A percentile compares a stretch with the other conserved stretches of the same genome.
phyloP scores from a whole-genome alignment of 1,140 invertebrate genomes.

The Aphidius gifuensis region DNA sequence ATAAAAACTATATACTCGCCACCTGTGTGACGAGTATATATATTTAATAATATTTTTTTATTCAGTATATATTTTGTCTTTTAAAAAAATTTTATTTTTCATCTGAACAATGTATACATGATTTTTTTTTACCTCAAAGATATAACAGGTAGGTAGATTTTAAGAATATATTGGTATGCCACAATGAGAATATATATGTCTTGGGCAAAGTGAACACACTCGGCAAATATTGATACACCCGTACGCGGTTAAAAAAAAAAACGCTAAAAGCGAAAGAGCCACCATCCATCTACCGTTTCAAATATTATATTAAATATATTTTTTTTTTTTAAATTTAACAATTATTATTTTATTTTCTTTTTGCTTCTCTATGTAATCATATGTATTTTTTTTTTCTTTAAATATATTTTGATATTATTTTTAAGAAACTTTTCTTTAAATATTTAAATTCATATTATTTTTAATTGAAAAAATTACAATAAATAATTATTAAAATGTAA shows the following conservation, averaged over 20 bases:
- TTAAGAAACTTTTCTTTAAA: no score
- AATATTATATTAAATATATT: not conserved
- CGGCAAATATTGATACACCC: constrained; percentile 19
- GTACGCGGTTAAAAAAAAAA: constrained; percentile 10
- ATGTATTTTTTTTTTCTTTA: no score
- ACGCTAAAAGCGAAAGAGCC: constrained; percentile 24
- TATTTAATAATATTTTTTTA: no score
- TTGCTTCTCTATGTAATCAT: no score
- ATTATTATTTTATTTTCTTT: no score
- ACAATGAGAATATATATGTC: not conserved
- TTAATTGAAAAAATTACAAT: no score
- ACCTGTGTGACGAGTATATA: constrained; percentile 8
- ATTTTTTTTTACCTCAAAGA: no score
- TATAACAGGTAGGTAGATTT: constrained; percentile 12
- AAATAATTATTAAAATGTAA: no score
- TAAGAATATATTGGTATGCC: no score
- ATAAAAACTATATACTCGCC: constrained; percentile 7
- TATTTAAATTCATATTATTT: no score
- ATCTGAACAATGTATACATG: constrained; percentile 2
- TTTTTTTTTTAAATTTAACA: not conserved
- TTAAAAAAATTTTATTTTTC: constrained; percentile 3
- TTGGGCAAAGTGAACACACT: constrained; percentile 9
- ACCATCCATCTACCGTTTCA: constrained; percentile 17
- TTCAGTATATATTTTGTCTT: not conserved
- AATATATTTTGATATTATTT: no score